Percentiles rank a stretch among this genome's conserved stretches.
phyloP scores from a whole-genome alignment of 2,797 vertebrate genomes.

The Sylvia borin region DNA sequence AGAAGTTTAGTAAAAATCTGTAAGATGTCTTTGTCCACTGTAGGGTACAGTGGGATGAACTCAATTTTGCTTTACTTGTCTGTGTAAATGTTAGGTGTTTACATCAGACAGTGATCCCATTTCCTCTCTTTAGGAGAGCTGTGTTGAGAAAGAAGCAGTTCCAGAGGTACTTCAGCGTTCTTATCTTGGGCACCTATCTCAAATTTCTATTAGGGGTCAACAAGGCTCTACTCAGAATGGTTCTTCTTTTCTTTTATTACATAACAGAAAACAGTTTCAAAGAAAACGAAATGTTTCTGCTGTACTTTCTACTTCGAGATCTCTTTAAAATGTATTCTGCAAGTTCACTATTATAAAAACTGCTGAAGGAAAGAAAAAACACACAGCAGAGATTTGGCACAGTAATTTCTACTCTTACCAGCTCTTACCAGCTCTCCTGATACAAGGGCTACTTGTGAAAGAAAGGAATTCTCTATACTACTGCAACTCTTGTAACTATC shows the following conservation, averaged over 20 bases:
- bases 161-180: background rate
- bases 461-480: background rate
- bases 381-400: background rate
- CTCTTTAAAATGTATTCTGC: background rate
- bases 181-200: background rate
- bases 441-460: background rate
- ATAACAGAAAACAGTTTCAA: background rate
- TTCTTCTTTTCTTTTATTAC: background rate
- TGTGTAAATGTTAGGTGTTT: background rate
- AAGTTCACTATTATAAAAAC: background rate
- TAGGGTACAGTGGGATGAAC: background rate
- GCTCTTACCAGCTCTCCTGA: background rate
- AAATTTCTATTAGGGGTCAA: background rate
- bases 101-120: background rate
- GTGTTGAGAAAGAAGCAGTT: background rate
- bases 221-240: background rate
- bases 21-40: background rate
- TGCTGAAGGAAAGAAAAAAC: background rate
- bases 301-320: background rate
- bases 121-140: background rate
- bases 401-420: background rate
- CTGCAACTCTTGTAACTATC: background rate
- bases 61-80: background rate
- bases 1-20: background rate
- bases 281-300: background rate